Evolutionary conservation across 1,140 invertebrate genomes (phyloP), one percentile per base, ranked within the genome.

Genomic region (Manduca sexta): DNA sequence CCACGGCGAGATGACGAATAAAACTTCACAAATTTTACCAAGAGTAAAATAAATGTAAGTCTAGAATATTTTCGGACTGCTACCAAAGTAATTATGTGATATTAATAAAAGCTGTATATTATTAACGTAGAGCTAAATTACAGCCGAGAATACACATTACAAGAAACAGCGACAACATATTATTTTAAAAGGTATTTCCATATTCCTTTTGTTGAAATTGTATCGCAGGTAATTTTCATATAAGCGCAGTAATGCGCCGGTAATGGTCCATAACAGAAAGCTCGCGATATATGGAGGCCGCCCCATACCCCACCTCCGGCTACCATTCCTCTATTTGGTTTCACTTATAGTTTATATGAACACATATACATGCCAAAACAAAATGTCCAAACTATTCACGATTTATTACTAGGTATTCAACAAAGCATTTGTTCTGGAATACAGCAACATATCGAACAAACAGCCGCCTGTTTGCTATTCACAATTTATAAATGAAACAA

Each of bases 251-350:
- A 61, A 65, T 61, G 62, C 56, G 55, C 42, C 52, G 60, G 60
- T 66, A 66, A 66, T 66, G 60, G 60, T 66, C 60, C 64, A 66
- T 66, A 66, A 66, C 60, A 63, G 56, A 63, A 63, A 60, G 56
- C 64, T 63, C 59, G 49, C 45, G 44, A 63, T 63, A 55, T 64
- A 60, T 57, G 50, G 49, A 29, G 18, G 47, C 26, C 16, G 21
- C 4, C 21, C 12, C 30, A 8, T 6, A 30, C 42, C 34, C 31
- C 11, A 11, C 42, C 33, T 26, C 39, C 26, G 38, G 16, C 49
- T 26, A 4, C 16, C 4, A 35, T 18, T 21, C n/a, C n/a, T n/a
- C n/a, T n/a, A n/a, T n/a, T 12, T 4, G 38, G 2, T 15, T n/a
- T 39, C 50, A 34, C 34, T 14, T 26, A 38, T 35, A 30, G 18